Base-by-base conservation (phyloP, 2,888 invertebrate genomes). In the Venustoraphidia nigricollis region DNA sequence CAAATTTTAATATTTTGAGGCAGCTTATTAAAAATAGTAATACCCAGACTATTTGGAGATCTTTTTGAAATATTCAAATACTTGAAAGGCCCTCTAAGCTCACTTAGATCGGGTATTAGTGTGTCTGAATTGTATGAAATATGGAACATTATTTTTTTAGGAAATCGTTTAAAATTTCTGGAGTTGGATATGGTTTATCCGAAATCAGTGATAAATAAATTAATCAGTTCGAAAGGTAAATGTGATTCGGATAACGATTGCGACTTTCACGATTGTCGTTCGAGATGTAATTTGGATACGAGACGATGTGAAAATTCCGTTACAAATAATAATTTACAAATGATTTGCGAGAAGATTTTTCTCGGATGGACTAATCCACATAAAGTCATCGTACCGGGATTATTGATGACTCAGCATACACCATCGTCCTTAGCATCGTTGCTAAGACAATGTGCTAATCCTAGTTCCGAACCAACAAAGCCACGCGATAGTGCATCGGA, bases 311-410 rank as follows among this genome's bases (percentile, higher is more conserved):
- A 70, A 45, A 62, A 65, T 42, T 66, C 69, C 1, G 72, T 81
- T 2, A 66, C 68, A 6, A 81, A 81, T 59, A 77, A 78, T 58
- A 83, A 83, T 61, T 62, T 81, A 52, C 77, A 83, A 71, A 74
- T 81, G 37, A 69, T 79, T 34, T 80, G 79, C 57, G 78, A 79
- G 57, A 77, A 75, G 54, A 73, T 79, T 54, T 79, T 79, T 60
- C 66, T 79, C 36, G 79, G 78, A 0, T 78, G 77, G 78, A 68
- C 73, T 34, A 66, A 76, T 58, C 75, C 77, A 2, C 77, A 75
- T 37, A 70, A 71, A 37, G 64, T 79, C 40, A 70, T 78, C 55
- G 69, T 78, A 50, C 77, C 79, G 11, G 79, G 79, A 1, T 58
- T 79, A 48, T 61, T 79, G 27, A 70, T 78, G 66, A 75, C 77